Base-by-base conservation (phyloP, 1,140 invertebrate species). In the Anastatus disparis region DNA sequence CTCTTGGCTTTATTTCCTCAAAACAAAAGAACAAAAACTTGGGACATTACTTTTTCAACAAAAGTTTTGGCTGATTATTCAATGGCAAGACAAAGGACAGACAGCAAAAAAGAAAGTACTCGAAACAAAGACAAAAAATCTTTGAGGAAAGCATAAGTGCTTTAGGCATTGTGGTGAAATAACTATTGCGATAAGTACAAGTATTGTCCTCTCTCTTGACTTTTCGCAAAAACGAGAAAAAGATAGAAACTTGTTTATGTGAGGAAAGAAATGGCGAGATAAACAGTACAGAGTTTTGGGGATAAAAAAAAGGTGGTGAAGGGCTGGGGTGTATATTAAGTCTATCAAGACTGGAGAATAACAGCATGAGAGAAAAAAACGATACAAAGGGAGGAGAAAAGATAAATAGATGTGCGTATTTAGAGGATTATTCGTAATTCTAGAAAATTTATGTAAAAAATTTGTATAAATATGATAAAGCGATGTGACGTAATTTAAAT, bases 101-200 rank as follows among this genome's bases (percentile, higher is more conserved):
- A 29, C n/a, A n/a, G 46, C 22, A 29, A 50, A 50, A 48, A 48
- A 50, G 31, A n/a, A n/a, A n/a, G n/a, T n/a, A 38, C 8, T 53
- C 12, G 48, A 12, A 63, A 70, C 52, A 58, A 70, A 63, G n/a
- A n/a, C n/a, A n/a, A n/a, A n/a, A n/a, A n/a, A n/a, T n/a, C n/a
- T n/a, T n/a, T n/a, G n/a, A n/a, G n/a, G n/a, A n/a, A n/a, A n/a
- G 29, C 31, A 52, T 68, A 56, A 62, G 27, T 62, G 26, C 40
- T 27, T 46, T 62, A 48, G 26, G 15, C 40, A 29, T 24, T 46
- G 17, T 8, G 9, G 29, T 44, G 38, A 56, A 42, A 65, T 65
- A 42, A 40, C 17, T 35, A 17, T 29, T 13, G 26, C 24, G 38
- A 56, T 53, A 66, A 64, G 44, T 20, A 62, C 17, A n/a, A n/a